Base-by-base conservation (phyloP, 1,140 invertebrate species). In the Laupala kohalensis region DNA sequence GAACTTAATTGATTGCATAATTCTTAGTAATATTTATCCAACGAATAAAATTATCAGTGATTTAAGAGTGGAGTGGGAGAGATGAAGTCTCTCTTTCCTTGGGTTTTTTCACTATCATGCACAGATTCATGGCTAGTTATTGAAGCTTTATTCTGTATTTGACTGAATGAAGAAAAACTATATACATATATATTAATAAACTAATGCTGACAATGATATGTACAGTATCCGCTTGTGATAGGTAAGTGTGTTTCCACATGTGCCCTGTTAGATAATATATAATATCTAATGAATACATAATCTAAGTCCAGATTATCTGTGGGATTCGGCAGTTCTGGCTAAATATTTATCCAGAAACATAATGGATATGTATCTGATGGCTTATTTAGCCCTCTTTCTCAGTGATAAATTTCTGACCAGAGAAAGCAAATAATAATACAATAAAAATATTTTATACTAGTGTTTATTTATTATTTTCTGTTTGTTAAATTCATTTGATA, bases 1-100 rank as follows among this genome's bases (percentile, higher is more conserved):
- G 75, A 77, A 30, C 69, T 68, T 65, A 67, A 74, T 25, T 74
- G 67, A 74, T 53, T 53, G 37, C 37, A 53, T 53, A 53, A 19
- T 53, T 53, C 37, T 53, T 13, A 19, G 19, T 9, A 53, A 9
- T 53, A 13, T 53, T 53, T 53, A 53, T 53, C 37, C 37, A 53
- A 53, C 37, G 37, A 53, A 53, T n/a, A 53, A 9, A 53, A 53
- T 53, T 13, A 53, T 53, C 37, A 53, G 9, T 53, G 37, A 9
- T 53, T n/a, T n/a, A n/a, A n/a, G n/a, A n/a, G n/a, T n/a, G n/a
- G n/a, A n/a, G n/a, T n/a, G n/a, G n/a, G n/a, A n/a, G n/a, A n/a
- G n/a, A n/a, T n/a, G n/a, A n/a, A n/a, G n/a, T n/a, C n/a, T n/a
- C n/a, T n/a, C n/a, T n/a, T n/a, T n/a, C n/a, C n/a, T n/a, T n/a